A percentile compares a stretch with the other conserved stretches of the same genome.
Conservation (phyloP, 2,113 vertebrate species). For the Thalassarche chlororhynchos region DNA sequence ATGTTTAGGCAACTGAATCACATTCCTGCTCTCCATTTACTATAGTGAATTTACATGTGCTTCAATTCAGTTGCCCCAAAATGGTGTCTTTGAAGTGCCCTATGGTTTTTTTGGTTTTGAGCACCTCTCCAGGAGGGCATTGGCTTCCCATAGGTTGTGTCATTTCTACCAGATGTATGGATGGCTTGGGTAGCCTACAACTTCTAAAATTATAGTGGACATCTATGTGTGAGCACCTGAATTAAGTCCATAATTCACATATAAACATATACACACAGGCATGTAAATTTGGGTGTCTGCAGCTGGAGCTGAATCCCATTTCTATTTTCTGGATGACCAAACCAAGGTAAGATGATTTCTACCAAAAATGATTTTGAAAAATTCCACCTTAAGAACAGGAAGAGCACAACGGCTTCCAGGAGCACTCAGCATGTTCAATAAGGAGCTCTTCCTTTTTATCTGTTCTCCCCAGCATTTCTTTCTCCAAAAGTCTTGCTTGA, state of each 20-base stretch:
- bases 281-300: neutral
- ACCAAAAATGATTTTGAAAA: neutral
- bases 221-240: neutral
- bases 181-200: neutral
- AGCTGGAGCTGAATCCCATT: neutral
- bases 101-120: neutral
- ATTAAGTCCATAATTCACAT: neutral
- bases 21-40: neutral
- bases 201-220: neutral
- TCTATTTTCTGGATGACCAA: neutral
- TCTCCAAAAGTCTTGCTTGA: neutral
- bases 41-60: neutral
- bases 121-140: neutral
- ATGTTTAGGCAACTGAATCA: neutral
- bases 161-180: neutral
- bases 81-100: neutral
- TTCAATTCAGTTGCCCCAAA: neutral
- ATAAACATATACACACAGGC: neutral
- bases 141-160: neutral
- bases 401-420: neutral
- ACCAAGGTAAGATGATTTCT: neutral
- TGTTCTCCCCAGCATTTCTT: neutral
- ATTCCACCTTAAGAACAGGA: neutral
- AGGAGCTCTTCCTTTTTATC: neutral
- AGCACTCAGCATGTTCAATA: neutral